Percentiles rank a stretch among this genome's conserved stretches.
Conservation (phyloP, 2,113 vertebrate species). For the Ancistrus triradiatus region DNA sequence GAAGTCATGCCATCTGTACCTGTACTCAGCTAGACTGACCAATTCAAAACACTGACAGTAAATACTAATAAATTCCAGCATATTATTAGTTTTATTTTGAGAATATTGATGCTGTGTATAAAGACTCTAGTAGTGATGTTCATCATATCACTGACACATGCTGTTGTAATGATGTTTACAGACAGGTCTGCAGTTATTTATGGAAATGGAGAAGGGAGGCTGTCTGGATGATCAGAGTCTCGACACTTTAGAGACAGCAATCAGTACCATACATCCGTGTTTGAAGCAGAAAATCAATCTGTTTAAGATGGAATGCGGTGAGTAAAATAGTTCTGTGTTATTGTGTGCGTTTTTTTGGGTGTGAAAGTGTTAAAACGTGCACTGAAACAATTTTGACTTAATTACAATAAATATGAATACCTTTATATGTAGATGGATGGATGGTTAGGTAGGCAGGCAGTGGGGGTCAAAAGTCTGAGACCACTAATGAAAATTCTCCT, state of each 20-base stretch:
- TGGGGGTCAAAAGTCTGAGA: no score
- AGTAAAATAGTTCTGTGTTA: conserved; percentile 11
- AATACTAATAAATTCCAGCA: neutral
- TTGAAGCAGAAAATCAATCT: conserved; percentile 47
- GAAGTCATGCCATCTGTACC: no score
- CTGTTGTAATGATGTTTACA: conserved; percentile 40
- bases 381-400: no score
- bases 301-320: conserved; percentile 51
- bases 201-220: conserved; percentile 61
- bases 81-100: no score
- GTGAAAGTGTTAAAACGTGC: no score
- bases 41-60: neutral
- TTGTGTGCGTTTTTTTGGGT: neutral
- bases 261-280: conserved; percentile 43
- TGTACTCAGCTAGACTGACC: neutral
- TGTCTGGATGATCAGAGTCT: conserved; percentile 48
- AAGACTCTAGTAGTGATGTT: no score
- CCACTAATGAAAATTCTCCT: no score
- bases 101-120: no score
- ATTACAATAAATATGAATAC: no score
- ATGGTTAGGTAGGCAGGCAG: no score
- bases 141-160: no score
- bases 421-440: no score
- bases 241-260: conserved; percentile 36
- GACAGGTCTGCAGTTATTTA: conserved; percentile 61